phyloP scores from a whole-genome alignment of 2,888 invertebrate species.

The Palloptera scutellata region DNA sequence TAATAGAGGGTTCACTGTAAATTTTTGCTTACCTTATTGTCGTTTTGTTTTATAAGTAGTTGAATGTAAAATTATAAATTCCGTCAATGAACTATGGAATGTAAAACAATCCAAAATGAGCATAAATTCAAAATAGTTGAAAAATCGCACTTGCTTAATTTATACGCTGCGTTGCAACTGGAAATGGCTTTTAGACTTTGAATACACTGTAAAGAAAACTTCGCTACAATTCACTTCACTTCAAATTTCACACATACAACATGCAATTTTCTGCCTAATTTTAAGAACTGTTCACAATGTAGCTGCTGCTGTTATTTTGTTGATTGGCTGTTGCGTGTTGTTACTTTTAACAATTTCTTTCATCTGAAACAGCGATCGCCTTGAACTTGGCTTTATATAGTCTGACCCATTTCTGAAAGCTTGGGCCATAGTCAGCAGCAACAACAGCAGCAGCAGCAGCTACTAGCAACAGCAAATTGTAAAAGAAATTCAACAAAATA shows the following conservation, averaged over 20 bases:
- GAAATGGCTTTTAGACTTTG: neutral
- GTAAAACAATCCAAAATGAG: too few relatives aligned
- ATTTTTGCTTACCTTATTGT: too few relatives aligned
- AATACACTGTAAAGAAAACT: too few relatives aligned
- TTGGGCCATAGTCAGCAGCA: constrained; percentile 33
- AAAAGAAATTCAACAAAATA: too few relatives aligned
- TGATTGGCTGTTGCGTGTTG: constrained; percentile 24
- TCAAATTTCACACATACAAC: neutral
- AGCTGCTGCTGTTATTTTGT: constrained; percentile 8
- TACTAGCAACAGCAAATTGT: constrained; percentile 8
- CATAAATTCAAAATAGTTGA: too few relatives aligned
- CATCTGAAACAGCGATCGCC: constrained; percentile 72
- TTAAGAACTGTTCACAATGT: neutral
- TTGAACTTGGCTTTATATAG: constrained; percentile 86
- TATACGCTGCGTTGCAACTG: constrained; percentile 6
- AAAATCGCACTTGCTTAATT: neutral
- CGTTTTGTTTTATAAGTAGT: too few relatives aligned
- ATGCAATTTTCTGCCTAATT: neutral
- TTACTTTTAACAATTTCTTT: constrained; percentile 50
- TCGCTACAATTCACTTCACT: neutral
- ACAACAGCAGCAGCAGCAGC: constrained; percentile 24
- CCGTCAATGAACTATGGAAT: too few relatives aligned
- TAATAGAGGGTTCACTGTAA: too few relatives aligned
- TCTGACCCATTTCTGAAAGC: constrained; percentile 74
- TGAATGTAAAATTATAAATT: too few relatives aligned